A percentile compares a stretch with the other conserved stretches of the same genome.
Conservation (phyloP, 2,113 vertebrate genomes). For the Ictalurus furcatus region DNA sequence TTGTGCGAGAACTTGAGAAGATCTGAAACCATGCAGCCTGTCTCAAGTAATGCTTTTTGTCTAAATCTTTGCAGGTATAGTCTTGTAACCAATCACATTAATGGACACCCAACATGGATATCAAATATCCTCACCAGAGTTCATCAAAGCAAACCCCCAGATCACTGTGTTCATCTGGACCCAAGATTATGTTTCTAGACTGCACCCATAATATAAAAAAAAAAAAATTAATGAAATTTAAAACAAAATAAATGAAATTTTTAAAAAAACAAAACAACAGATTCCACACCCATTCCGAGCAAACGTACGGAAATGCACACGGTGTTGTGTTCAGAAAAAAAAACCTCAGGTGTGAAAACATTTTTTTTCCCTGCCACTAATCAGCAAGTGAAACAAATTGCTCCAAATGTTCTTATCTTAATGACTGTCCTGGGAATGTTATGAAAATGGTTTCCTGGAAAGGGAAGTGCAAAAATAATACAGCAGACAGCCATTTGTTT, state of each 20-base stretch:
- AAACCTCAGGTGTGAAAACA: background rate
- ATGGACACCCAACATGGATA: background rate
- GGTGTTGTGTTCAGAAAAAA: background rate
- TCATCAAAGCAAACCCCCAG: background rate
- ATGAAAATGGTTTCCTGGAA: conserved; percentile 77
- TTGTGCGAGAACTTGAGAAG: background rate
- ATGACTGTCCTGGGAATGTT: conserved; percentile 69
- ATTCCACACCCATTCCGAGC: background rate
- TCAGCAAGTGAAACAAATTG: conserved; percentile 59
- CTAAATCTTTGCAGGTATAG: background rate
- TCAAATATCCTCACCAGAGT: background rate
- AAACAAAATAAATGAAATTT: background rate
- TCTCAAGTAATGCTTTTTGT: background rate
- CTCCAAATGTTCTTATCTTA: conserved; percentile 65
- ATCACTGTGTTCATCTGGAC: background rate
- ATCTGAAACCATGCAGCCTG: background rate
- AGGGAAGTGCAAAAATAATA: conserved; percentile 79
- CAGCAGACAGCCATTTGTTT: conserved; percentile 68
- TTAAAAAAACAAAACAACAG: background rate
- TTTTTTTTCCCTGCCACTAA: conserved; percentile 7
- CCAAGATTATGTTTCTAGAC: background rate
- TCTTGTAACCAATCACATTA: background rate
- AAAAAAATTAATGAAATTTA: no score
- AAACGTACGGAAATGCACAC: background rate
- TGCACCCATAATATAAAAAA: background rate